Conservation (phyloP, 1,140 invertebrate genomes). For the Ceratitis capitata region DNA sequence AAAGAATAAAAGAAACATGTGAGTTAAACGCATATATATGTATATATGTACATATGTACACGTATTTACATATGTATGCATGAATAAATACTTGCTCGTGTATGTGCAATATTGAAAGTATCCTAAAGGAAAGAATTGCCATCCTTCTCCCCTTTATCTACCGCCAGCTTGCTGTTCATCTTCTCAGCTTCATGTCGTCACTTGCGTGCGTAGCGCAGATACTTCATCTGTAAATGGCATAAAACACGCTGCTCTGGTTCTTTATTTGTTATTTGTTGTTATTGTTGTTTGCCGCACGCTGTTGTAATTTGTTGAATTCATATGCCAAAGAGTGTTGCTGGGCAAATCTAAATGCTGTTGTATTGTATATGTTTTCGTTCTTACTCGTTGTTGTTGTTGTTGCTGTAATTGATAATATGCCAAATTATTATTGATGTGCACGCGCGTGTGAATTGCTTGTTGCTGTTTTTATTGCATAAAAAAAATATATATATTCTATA, state of each 20-base stretch:
- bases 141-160: background rate
- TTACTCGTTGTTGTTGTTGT: background rate
- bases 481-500: background rate
- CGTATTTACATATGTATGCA: background rate
- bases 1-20: background rate
- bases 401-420: slow-evolving; percentile 42
- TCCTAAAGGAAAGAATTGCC: background rate
- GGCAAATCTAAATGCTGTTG: background rate
- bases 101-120: background rate
- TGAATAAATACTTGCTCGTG: too few relatives aligned
- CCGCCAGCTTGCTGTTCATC: background rate
- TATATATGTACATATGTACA: background rate
- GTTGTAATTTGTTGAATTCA: slow-evolving; percentile 40
- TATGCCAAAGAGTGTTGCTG: slow-evolving; percentile 37
- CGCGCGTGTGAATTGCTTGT: slow-evolving; percentile 20
- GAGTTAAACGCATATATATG: too few relatives aligned
- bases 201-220: slow-evolving; percentile 40
- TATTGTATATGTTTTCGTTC: background rate
- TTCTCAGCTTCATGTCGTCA: background rate
- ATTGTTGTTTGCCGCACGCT: background rate
- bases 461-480: background rate
- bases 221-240: slow-evolving; percentile 36
- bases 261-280: slow-evolving; percentile 21
- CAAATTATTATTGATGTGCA: slow-evolving; percentile 43
- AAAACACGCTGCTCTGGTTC: slow-evolving; percentile 36